phyloP scores from a whole-genome alignment of 2,888 invertebrate genomes.

The Synergus gifuensis region DNA sequence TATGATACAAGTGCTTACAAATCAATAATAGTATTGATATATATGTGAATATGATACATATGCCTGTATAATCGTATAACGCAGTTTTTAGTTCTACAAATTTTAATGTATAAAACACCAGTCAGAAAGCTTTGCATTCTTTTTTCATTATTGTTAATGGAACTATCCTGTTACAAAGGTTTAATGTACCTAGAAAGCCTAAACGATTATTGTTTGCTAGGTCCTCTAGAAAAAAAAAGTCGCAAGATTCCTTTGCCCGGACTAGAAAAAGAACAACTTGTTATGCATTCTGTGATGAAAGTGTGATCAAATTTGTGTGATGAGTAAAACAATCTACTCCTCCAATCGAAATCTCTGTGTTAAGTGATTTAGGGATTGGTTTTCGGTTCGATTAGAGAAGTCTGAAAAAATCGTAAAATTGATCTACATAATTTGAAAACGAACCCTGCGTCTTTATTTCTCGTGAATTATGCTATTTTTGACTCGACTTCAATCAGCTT shows the following conservation, averaged over 20 bases:
- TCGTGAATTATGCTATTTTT: slow-evolving; percentile 31
- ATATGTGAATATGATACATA: slow-evolving; percentile 52
- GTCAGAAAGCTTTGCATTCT: slow-evolving; percentile 40
- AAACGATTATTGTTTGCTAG: slow-evolving; percentile 31
- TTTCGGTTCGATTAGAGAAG: slow-evolving; percentile 30
- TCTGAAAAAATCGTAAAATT: background rate
- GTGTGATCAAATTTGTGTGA: background rate
- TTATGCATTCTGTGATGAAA: slow-evolving; percentile 11
- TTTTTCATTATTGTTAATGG: slow-evolving; percentile 36
- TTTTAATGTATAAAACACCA: slow-evolving; percentile 58
- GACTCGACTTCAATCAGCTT: slow-evolving; percentile 29
- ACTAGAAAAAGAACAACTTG: background rate
- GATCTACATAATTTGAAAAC: background rate
- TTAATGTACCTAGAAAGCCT: slow-evolving; percentile 14
- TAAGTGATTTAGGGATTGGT: slow-evolving; percentile 42
- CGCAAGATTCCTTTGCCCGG: slow-evolving; percentile 15
- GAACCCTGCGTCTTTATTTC: slow-evolving; percentile 33
- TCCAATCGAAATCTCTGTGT: slow-evolving; percentile 37
- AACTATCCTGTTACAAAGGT: slow-evolving; percentile 22
- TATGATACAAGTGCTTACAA: slow-evolving; percentile 40
- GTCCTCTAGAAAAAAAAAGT: slow-evolving; percentile 30
- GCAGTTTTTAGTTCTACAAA: slow-evolving; percentile 52
- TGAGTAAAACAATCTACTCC: too few relatives aligned
- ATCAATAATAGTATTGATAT: slow-evolving; percentile 43
- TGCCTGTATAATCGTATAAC: slow-evolving; percentile 49